Base-by-base conservation (phyloP, 1,140 invertebrate genomes). In the Bombus sibiricus region DNA sequence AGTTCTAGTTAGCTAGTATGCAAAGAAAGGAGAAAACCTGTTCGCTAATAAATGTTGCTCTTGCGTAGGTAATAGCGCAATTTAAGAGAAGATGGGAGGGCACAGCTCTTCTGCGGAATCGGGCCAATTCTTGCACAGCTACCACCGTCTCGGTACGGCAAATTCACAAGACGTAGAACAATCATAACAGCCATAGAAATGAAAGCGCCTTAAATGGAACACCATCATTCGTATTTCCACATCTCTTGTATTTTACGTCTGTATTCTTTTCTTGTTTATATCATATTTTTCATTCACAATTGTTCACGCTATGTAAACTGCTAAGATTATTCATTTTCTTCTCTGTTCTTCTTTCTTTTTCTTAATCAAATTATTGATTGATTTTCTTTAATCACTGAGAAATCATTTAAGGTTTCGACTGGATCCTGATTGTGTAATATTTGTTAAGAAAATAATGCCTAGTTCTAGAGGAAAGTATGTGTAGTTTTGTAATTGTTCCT, bases 91-190 rank as follows among this genome's bases (percentile, higher is more conserved):
- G 97, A 93, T 98, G 97, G 97, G 96, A 97, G 87, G 96, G 96
- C 77, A 96, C 97, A 39, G 97, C 96, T 88, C 97, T 97, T 90
- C 94, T 95, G 78, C 95, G 97, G 62, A 97, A 97, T 72, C 96
- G 97, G 78, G 97, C 97, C 77, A 98, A 98, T 94, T 98, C 97
- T 84, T 97, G 97, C 92, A 98, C 97, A 78, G 97, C 97, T 59
- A 98, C 97, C 75, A 98, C 97, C 89, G 97, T 98, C 92, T 98
- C 97, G 96, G 97, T 98, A 96, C 96, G 88, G 69, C 69, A 86
- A 81, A 85, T 76, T 87, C 75, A 68, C 78, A 74, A 89, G 57
- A 47, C 79, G 69, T 64, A 75, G 18, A 76, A 28, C 47, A 57
- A 34, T 57, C 43, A 57, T 28, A 34, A 39, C 34, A 43, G 3